Base-by-base conservation (phyloP, 2,888 invertebrate genomes). In the Erebia palarica region DNA sequence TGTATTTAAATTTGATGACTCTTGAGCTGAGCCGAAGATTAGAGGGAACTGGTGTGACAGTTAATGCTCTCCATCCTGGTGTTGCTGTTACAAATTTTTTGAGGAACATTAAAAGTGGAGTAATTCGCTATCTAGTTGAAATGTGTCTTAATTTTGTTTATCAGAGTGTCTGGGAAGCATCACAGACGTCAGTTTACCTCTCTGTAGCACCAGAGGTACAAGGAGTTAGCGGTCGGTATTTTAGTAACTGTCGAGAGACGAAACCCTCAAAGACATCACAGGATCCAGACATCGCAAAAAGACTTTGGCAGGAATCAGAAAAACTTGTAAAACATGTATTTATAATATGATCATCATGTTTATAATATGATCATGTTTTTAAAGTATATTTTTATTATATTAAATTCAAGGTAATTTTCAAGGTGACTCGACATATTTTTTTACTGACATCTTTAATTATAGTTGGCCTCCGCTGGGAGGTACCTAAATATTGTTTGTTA, bases 31-130 rank as follows among this genome's bases (percentile, higher is more conserved):
- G 95, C 58, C 88, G 88, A 68, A 91, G 89, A 83, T 82, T 96
- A 69, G 81, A 94, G 86, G 95, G 95, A 85, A 86, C 86, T 0
- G 94, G 94, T 55, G 95, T 97, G 0, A 96, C 95, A 0, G 95
- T 94, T 3, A 96, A 96, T 82, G 93, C 95, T 47, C 88, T 96
- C 49, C 95, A 96, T 85, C 97, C 97, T 14, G 97, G 97, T 18
- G 86, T 96, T 55, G 95, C 95, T 4, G 93, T 94, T 61, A 96
- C 96, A 3, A 95, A 95, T 73, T 84, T 96, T 70, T 94, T 94
- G 73, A 94, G 96, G 70, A 94, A 96, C 79, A 94, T 96, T 88
- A 91, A 94, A 13, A 86, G 76, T 76, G 76, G 81, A 66, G 69
- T 88, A 66, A 88, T 92, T 69, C 86, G 87, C 65, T 81, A 77